Conservation (phyloP, 2,113 vertebrate species). For the Neodon shergylaensis region DNA sequence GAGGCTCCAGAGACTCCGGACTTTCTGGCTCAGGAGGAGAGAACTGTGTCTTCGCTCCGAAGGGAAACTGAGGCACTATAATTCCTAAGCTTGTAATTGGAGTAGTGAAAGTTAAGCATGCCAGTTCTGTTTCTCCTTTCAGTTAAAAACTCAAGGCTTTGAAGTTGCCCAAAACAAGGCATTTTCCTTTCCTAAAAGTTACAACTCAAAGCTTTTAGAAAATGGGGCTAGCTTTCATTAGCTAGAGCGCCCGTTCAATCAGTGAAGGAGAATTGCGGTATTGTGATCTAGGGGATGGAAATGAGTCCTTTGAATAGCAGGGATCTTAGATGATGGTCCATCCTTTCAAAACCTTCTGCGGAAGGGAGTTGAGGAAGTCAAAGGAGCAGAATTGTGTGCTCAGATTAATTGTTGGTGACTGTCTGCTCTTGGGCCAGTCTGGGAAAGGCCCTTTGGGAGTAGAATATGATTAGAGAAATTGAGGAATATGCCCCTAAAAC, state of each 20-base stretch:
- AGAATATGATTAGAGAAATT: not conserved
- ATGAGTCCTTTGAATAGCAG: not conserved
- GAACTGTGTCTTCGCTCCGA: no score
- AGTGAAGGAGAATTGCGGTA: not conserved
- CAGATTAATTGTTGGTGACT: not conserved
- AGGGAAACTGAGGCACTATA: not conserved
- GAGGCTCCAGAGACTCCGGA: not conserved
- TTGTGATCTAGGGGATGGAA: not conserved
- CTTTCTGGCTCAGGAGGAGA: not conserved
- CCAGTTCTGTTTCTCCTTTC: not conserved
- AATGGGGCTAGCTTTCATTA: not conserved
- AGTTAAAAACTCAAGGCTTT: not conserved
- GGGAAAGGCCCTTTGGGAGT: not conserved
- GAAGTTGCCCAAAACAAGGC: slow-evolving; percentile 41
- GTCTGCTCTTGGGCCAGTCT: not conserved
- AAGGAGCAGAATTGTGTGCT: not conserved
- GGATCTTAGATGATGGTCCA: not conserved
- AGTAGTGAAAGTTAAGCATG: not conserved
- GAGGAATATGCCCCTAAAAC: no score
- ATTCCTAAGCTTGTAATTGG: not conserved
- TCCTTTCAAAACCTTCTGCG: not conserved
- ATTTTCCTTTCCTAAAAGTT: slow-evolving; percentile 14
- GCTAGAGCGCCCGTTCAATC: slow-evolving; percentile 13
- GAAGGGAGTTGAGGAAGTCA: not conserved
- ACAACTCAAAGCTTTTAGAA: not conserved